Evolutionary conservation across 2,888 invertebrate species (phyloP).

Genomic region (Stenolophus ochropezus): DNA sequence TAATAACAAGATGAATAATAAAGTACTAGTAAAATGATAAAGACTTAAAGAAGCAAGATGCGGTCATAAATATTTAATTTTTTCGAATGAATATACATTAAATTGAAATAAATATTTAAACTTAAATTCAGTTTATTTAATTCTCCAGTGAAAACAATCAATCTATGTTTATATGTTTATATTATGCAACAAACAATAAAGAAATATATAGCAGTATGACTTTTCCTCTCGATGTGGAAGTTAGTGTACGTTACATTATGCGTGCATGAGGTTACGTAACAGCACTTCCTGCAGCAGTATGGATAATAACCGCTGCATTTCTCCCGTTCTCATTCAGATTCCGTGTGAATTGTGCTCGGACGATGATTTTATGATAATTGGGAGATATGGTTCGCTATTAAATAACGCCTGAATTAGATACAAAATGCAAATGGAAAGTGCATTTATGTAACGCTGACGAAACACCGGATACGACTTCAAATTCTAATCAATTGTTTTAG

Average conservation of each 20-base stretch:
- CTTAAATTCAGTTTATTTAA: no score
- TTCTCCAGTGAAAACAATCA: no score
- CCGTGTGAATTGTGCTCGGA: slow-evolving; percentile 51
- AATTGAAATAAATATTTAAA: no score
- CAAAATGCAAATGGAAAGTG: background rate
- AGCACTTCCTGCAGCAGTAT: background rate
- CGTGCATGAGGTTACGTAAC: background rate
- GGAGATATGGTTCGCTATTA: background rate
- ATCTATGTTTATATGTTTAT: no score
- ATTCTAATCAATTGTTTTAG: background rate
- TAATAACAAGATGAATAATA: no score
- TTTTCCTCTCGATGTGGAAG: background rate
- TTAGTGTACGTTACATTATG: background rate
- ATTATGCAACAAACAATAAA: no score
- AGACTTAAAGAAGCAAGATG: no score
- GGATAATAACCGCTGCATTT: slow-evolving; percentile 3
- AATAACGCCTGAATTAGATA: background rate
- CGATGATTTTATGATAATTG: slow-evolving; percentile 37
- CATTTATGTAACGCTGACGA: background rate
- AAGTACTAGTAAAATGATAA: no score
- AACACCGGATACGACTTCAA: background rate
- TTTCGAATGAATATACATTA: no score
- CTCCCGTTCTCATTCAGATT: slow-evolving; percentile 26
- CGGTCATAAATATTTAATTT: no score
- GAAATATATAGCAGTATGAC: no score